Evolutionary conservation across 2,113 vertebrate genomes (phyloP), one percentile per base, ranked within the genome.

Genomic region (Acrocephalus kingi): DNA sequence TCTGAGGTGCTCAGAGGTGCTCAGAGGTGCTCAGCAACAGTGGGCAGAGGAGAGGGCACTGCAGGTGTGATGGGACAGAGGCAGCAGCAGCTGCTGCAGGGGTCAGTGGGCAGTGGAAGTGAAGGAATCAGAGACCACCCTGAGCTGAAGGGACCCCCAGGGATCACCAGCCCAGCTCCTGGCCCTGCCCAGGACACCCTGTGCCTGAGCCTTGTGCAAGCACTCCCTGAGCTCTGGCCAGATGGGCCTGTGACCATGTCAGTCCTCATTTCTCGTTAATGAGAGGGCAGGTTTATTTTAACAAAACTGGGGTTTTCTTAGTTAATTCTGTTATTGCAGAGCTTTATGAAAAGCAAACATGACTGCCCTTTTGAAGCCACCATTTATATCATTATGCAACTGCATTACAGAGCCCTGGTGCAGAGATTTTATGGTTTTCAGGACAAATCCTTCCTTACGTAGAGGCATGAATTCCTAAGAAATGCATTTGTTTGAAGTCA

Each of bases 61-160:
- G 52, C 41, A 4, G 16, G 6, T 45, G 4, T 0, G 4, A n/a
- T 3, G 41, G 30, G 62, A 33, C 0, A 17, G 33, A 1, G 5
- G 9, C 6, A 7, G 48, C 21, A 10, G 2, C 15, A 62, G 82
- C 48, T n/a, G 58, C 64, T 48, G 56, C 20, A 20, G 19, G 13
- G 24, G 16, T 23, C 46, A 62, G 55, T 35, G 81, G 56, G 15
- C 28, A 35, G 7, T 56, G 39, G 48, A 27, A 69, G 55, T n/a
- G 7, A 30, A 30, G 56, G 49, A 31, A 35, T 24, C n/a, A 63
- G 19, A 24, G 66, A 63, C n/a, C 24, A n/a, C 31, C 20, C 49
- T 25, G 58, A 56, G 16, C 49, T 56, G n/a, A 56, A 63, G 41
- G n/a, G n/a, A 24, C 8, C 55, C 33, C 17, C 35, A 35, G 14